A percentile compares a stretch with the other conserved stretches of the same genome.
phyloP scores from a whole-genome alignment of 2,888 invertebrate genomes.

The Oscheius myriophilus region DNA sequence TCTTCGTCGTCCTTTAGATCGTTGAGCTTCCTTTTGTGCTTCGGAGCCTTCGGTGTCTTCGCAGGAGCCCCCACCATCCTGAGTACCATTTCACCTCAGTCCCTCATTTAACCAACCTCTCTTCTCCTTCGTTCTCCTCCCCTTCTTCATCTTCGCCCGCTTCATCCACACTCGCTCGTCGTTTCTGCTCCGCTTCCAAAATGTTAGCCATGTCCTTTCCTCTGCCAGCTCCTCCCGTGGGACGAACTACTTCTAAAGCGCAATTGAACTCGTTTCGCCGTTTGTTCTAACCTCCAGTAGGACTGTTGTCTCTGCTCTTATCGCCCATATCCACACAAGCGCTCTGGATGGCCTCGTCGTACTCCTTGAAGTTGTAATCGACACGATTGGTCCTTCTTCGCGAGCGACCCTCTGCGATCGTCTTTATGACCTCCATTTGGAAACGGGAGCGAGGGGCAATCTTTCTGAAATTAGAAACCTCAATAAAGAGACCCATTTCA shows the following conservation, averaged over 20 bases:
- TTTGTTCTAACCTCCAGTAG: constrained; percentile 20
- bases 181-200: constrained; percentile 51
- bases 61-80: constrained; percentile 8
- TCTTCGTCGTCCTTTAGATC: constrained; percentile 41
- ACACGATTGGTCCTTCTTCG: constrained; percentile 70
- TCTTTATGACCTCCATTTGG: constrained; percentile 40
- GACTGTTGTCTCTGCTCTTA: constrained; percentile 16
- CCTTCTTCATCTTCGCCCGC: constrained; percentile 11
- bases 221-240: constrained; percentile 80
- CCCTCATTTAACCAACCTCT: neutral
- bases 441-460: constrained; percentile 32
- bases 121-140: neutral
- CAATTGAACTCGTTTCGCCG: too few relatives aligned
- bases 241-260: constrained; percentile 29
- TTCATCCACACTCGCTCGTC: constrained; percentile 36
- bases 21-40: constrained; percentile 33
- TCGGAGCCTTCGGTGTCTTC: constrained; percentile 26
- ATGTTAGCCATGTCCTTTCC: constrained; percentile 80
- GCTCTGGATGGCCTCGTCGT: constrained; percentile 88
- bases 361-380: constrained; percentile 85
- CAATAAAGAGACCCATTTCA: neutral
- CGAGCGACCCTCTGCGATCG: constrained; percentile 61
- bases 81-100: neutral
- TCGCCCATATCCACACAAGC: constrained; percentile 38
- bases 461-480: constrained; percentile 29